Evolutionary conservation across 2,888 invertebrate species (phyloP), one percentile per base, ranked within the genome.

Genomic region (Lepeophtheirus nordmannii): DNA sequence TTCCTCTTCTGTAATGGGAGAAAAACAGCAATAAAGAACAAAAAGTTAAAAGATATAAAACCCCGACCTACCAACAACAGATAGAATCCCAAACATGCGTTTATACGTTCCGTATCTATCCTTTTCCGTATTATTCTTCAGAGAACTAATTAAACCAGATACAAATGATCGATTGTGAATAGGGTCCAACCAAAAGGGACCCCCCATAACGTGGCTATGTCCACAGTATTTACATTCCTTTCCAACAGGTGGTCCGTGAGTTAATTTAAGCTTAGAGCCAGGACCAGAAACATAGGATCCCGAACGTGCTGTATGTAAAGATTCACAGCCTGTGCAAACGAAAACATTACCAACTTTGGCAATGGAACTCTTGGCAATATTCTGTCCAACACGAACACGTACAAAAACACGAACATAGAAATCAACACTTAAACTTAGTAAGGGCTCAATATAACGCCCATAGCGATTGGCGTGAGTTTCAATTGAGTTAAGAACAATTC

Each of bases 391-490:
- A n/a, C 22, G 10, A 11, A 65, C 58, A 12, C 58, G 37, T 9
- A 65, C 58, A 20, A 65, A 65, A 40, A 65, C 8, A 85, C 98
- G 79, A 53, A 97, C 83, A 75, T 98, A 98, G 78, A 98, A 99
- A 76, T 99, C 98, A 0, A 87, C 89, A 23, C 93, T 93, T 69
- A 98, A 76, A 37, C 90, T 90, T 2, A 98, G 74, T 58, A 97
- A 73, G 0, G 98, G 98, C 57, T 84, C 84, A 70, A 94, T 93
- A 75, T 91, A 93, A 69, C 90, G 82, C 5, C 91, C 87, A 76
- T 98, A 92, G 39, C 91, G 82, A 73, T 89, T 92, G 0, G 98
- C 97, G 72, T 91, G 89, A 0, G 85, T 81, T 73, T 96, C 90
- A 69, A 99, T 86, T 70, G 86, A 84, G 72, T 90, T 87, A 23